A percentile compares a stretch with the other conserved stretches of the same genome.
These are phyloP conservation scores for Empis livida DNA, from an alignment of 2,888 invertebrate species.

Conservation along the genomic window DNA sequence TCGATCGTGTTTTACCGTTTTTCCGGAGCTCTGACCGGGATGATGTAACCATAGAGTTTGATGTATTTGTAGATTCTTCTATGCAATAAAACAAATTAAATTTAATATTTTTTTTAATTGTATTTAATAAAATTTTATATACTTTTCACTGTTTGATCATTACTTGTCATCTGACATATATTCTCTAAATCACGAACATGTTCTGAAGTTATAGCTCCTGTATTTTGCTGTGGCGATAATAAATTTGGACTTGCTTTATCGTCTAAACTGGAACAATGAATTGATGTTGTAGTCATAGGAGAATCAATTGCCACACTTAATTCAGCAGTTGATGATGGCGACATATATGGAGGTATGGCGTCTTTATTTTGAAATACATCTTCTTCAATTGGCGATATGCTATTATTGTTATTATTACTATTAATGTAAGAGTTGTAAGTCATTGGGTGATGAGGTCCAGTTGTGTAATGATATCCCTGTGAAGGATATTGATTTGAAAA, in stretches of 20 bases:
- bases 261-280: background rate
- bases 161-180: constrained; percentile 16
- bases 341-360: constrained; percentile 9
- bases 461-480: constrained; percentile 12
- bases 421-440: too few relatives aligned
- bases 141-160: constrained; percentile 10
- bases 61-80: background rate
- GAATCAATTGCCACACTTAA: background rate
- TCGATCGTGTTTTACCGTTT: constrained; percentile 51
- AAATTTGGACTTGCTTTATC: constrained; percentile 4
- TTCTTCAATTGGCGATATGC: constrained; percentile 1
- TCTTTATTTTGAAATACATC: background rate
- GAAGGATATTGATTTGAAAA: constrained; percentile 12
- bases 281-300: background rate
- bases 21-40: constrained; percentile 52
- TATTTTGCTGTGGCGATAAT: background rate
- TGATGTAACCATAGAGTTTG: constrained; percentile 41
- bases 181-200: constrained; percentile 23
- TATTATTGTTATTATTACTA: constrained; percentile 2
- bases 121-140: background rate
- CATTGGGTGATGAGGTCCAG: background rate
- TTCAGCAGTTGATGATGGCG: constrained; percentile 11
- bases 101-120: background rate
- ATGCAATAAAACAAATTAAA: background rate
- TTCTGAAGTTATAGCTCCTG: constrained; percentile 14